Conservation (phyloP, 2,888 invertebrate species). For the Smittia aterrima region DNA sequence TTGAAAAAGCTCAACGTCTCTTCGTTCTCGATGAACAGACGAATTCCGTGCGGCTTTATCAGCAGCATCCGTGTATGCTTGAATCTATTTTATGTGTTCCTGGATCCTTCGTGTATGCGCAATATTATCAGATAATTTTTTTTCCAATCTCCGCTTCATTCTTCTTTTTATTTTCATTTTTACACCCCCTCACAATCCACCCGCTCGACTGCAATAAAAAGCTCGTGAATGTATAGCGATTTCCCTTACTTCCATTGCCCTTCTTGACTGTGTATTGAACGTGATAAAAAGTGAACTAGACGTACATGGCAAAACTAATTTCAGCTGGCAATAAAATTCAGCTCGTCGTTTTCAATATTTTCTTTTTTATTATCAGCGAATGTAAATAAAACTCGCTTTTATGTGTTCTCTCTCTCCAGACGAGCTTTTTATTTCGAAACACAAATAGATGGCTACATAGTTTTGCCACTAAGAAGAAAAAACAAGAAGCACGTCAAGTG, state of each 20-base stretch:
- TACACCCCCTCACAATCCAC: background rate
- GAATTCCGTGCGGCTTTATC: background rate
- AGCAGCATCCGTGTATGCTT: background rate
- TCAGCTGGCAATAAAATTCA: background rate
- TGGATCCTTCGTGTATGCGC: background rate
- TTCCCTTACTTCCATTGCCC: too few species aligned
- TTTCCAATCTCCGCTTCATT: background rate
- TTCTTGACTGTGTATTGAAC: too few species aligned
- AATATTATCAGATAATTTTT: conserved; percentile 4
- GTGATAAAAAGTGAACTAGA: background rate
- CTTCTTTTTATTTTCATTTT: background rate
- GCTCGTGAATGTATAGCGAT: background rate
- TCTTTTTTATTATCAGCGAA: too few species aligned
- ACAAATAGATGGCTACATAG: too few species aligned
- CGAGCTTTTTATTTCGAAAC: too few species aligned
- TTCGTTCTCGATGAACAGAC: background rate
- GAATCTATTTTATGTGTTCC: background rate
- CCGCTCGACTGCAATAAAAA: conserved; percentile 1
- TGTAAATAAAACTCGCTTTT: too few species aligned
- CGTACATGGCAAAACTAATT: conserved; percentile 3
- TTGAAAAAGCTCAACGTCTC: background rate
- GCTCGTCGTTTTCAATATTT: too few species aligned
- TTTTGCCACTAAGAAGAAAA: background rate
- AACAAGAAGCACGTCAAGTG: background rate
- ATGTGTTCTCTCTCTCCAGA: too few species aligned